These are phyloP conservation scores for Drosophila setifemur DNA, from an alignment of 1,140 invertebrate genomes.

Conservation along the genomic window DNA sequence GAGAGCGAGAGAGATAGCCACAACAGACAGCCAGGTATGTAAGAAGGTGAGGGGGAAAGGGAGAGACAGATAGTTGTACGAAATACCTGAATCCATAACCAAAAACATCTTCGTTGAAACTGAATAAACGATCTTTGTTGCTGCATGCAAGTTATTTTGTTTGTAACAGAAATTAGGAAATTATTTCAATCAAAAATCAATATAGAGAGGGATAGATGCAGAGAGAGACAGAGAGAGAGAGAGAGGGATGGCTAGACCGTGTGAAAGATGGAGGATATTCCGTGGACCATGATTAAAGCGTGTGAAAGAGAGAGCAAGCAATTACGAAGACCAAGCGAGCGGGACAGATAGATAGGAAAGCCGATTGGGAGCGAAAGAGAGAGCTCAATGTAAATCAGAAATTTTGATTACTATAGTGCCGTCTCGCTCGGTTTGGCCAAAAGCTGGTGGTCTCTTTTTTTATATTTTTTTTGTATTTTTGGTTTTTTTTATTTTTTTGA, in stretches of 20 bases:
- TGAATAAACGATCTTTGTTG: slow-evolving; percentile 89
- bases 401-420: slow-evolving; percentile 20
- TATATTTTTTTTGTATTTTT: slow-evolving; percentile 18
- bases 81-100: slow-evolving; percentile 88
- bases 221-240: slow-evolving; percentile 5
- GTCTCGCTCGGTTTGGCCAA: slow-evolving; percentile 15
- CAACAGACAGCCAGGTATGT: slow-evolving; percentile 14
- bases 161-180: slow-evolving; percentile 46
- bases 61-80: slow-evolving; percentile 39
- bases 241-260: background rate
- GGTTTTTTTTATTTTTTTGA: background rate
- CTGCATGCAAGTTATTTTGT: slow-evolving; percentile 84
- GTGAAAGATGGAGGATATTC: slow-evolving; percentile 17
- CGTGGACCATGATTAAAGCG: slow-evolving; percentile 33
- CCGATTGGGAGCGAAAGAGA: background rate
- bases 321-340: background rate
- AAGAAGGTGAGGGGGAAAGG: background rate
- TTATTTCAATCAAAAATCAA: slow-evolving; percentile 14
- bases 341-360: background rate
- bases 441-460: slow-evolving; percentile 21
- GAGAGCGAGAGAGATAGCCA: slow-evolving; percentile 24
- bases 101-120: slow-evolving; percentile 86
- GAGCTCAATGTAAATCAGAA: background rate
- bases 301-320: slow-evolving; percentile 28
- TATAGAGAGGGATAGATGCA: slow-evolving; percentile 3